These are phyloP conservation scores for Taphrorychus bicolor DNA, from an alignment of 2,888 invertebrate genomes.

Conservation along the genomic window DNA sequence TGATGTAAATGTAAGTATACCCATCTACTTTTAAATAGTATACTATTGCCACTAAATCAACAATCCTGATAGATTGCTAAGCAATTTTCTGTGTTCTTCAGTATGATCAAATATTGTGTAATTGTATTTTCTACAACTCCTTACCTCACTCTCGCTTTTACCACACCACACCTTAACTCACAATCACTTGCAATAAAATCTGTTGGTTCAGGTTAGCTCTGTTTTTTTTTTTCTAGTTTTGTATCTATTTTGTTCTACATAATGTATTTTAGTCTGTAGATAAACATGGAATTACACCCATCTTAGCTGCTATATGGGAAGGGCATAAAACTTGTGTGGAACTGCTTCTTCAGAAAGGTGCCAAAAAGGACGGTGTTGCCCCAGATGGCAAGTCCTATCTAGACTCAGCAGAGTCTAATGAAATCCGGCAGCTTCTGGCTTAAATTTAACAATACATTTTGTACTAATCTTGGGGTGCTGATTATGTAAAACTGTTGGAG, in stretches of 20 bases:
- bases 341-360: constrained; percentile 85
- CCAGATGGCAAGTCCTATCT: constrained; percentile 88
- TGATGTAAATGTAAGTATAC: constrained; percentile 85
- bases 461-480: not conserved
- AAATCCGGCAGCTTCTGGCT: constrained; percentile 77
- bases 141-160: no score
- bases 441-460: constrained; percentile 5
- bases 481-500: not conserved
- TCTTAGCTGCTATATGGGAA: constrained; percentile 97
- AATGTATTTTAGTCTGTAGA: constrained; percentile 86
- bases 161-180: no score
- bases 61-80: no score
- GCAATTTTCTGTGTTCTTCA: no score
- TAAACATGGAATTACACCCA: constrained; percentile 93
- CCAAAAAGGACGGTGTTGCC: constrained; percentile 79
- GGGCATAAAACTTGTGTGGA: constrained; percentile 92
- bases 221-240: no score
- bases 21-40: not conserved
- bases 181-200: no score
- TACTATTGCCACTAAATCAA: not conserved
- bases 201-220: no score
- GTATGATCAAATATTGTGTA: no score
- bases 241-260: no score
- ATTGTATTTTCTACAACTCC: no score
- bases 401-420: constrained; percentile 90